Conservation (phyloP, 2,113 vertebrate genomes). For the Hemiprocne comata region DNA sequence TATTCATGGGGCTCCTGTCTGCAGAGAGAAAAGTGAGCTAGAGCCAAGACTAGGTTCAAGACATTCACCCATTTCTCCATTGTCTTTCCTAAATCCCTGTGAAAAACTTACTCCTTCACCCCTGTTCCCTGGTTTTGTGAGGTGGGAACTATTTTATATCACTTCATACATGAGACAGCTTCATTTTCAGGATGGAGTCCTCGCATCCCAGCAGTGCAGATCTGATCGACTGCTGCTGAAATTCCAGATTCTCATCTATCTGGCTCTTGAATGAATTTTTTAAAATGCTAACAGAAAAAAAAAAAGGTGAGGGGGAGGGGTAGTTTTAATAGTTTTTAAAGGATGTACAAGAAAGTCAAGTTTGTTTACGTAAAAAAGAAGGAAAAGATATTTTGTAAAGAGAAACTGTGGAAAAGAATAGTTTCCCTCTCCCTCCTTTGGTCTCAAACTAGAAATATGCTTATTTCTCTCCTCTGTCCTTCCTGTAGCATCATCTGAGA, state of each 20-base stretch:
- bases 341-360: rapidly evolving
- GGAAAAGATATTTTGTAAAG: not conserved
- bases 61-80: rapidly evolving
- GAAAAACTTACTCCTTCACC: rapidly evolving
- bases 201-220: rapidly evolving
- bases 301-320: not conserved
- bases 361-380: not conserved
- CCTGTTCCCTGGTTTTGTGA: rapidly evolving
- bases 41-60: not conserved
- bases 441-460: not conserved
- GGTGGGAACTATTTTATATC: not conserved
- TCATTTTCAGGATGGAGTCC: not conserved
- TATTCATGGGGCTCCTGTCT: not conserved
- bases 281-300: no score
- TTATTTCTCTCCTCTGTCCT: not conserved
- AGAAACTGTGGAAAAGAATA: not conserved
- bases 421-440: not conserved
- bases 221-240: not conserved
- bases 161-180: not conserved
- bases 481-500: not conserved
- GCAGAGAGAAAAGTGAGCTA: not conserved
- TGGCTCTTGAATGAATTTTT: not conserved
- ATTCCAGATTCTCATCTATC: not conserved
- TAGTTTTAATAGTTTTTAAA: not conserved
- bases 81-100: not conserved